Conservation (phyloP, 2,113 vertebrate species). For the Dicrurus megarhynchus region DNA sequence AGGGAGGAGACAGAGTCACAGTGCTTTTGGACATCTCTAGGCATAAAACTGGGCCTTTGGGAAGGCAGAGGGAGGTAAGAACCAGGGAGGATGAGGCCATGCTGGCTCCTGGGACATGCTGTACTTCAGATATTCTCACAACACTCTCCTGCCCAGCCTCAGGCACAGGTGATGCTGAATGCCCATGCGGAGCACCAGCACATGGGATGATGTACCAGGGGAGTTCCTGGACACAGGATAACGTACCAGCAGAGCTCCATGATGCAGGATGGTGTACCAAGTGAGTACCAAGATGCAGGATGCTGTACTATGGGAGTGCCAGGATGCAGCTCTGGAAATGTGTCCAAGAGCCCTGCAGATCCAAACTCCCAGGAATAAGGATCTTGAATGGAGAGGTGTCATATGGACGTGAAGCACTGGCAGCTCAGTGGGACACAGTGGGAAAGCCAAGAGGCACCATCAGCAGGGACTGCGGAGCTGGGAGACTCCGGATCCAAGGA, state of each 20-base stretch:
- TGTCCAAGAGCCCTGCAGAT: accelerated
- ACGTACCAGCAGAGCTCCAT: background rate
- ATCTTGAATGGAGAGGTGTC: background rate
- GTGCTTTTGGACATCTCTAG: background rate
- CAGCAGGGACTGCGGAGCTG: background rate
- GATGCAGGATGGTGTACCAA: background rate
- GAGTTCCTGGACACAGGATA: background rate
- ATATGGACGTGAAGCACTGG: background rate
- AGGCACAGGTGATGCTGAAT: background rate
- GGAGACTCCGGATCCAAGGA: constrained; percentile 8
- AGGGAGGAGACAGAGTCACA: accelerated
- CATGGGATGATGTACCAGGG: too few species aligned
- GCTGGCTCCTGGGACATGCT: background rate
- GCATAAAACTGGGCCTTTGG: background rate
- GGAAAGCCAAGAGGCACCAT: constrained; percentile 17
- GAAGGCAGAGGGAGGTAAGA: background rate
- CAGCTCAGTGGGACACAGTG: background rate
- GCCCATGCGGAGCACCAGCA: background rate
- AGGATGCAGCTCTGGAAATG: background rate
- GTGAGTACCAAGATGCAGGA: background rate
- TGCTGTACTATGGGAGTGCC: background rate
- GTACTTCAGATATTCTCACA: background rate
- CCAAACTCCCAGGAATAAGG: background rate
- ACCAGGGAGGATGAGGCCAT: background rate
- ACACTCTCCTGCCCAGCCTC: background rate